A percentile compares a stretch with the other conserved stretches of the same genome.
These are phyloP conservation scores for Poecile atricapillus DNA, from an alignment of 2,113 vertebrate genomes.

Conservation along the genomic window DNA sequence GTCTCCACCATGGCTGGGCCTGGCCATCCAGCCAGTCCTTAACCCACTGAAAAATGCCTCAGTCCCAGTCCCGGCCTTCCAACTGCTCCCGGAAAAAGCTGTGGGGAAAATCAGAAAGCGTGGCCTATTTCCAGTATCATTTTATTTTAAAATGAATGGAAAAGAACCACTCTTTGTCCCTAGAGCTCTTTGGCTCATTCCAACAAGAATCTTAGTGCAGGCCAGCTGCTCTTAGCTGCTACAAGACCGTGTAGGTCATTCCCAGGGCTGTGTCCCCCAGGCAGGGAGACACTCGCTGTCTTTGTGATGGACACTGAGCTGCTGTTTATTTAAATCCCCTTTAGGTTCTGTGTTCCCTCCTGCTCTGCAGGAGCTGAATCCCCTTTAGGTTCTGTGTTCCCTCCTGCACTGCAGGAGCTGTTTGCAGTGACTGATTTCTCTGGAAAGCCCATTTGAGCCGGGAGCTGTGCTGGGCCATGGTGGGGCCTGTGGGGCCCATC, in stretches of 20 bases:
- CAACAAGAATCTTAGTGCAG: background rate
- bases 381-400: background rate
- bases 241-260: background rate
- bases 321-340: background rate
- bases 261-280: background rate
- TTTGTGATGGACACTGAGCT: background rate
- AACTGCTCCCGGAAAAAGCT: background rate
- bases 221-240: background rate
- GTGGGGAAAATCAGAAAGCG: background rate
- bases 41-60: background rate
- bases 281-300: accelerated
- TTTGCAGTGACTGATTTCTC: background rate
- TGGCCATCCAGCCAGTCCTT: background rate
- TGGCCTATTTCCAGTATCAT: background rate
- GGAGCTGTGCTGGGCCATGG: background rate
- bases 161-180: background rate
- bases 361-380: background rate
- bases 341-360: background rate
- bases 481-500: background rate
- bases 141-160: background rate
- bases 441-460: background rate
- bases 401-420: background rate
- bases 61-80: too few species aligned
- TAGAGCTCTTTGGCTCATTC: background rate
- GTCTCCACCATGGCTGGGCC: background rate